Evolutionary conservation across 2,797 vertebrate species (phyloP).

Genomic region (Parauchenoglanis punctatus): DNA sequence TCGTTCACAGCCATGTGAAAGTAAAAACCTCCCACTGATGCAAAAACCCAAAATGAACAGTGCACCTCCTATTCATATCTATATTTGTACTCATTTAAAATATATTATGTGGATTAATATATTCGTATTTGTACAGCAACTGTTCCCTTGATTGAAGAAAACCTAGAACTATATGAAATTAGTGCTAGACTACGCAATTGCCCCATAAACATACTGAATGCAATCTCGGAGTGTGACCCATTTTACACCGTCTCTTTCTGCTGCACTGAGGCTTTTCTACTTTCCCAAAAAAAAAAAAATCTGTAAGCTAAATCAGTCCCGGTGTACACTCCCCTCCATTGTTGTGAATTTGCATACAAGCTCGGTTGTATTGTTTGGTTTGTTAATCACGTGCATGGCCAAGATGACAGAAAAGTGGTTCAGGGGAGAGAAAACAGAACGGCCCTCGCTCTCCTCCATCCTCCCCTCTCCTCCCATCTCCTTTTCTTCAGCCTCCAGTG

Average conservation of each 20-base stretch:
- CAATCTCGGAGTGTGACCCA: constrained; percentile 8
- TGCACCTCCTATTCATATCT: not conserved
- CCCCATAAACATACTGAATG: constrained; percentile 20
- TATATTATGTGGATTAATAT: constrained; percentile 2
- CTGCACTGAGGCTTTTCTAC: constrained; percentile 2
- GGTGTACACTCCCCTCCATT: not conserved
- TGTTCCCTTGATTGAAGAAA: not conserved
- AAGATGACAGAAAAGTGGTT: constrained; percentile 78
- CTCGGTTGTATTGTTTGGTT: constrained; percentile 70
- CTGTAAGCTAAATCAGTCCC: constrained; percentile 14
- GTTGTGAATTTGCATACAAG: constrained; percentile 50
- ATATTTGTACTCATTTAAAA: not conserved
- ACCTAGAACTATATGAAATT: constrained; percentile 9
- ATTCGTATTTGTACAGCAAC: not conserved
- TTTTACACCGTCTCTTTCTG: not conserved
- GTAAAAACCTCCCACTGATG: not conserved
- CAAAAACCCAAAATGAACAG: not conserved
- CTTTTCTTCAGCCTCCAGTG: constrained; percentile 49
- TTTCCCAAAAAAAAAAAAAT: constrained; percentile 13
- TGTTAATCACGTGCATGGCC: constrained; percentile 74
- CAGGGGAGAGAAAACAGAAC: constrained; percentile 74
- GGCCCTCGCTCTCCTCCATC: constrained; percentile 47
- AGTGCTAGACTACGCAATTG: constrained; percentile 2
- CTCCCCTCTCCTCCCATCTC: constrained; percentile 36
- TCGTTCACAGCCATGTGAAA: not conserved